Evolutionary conservation across 2,888 invertebrate species (phyloP).

Genomic region (Lasioglossum morio): DNA sequence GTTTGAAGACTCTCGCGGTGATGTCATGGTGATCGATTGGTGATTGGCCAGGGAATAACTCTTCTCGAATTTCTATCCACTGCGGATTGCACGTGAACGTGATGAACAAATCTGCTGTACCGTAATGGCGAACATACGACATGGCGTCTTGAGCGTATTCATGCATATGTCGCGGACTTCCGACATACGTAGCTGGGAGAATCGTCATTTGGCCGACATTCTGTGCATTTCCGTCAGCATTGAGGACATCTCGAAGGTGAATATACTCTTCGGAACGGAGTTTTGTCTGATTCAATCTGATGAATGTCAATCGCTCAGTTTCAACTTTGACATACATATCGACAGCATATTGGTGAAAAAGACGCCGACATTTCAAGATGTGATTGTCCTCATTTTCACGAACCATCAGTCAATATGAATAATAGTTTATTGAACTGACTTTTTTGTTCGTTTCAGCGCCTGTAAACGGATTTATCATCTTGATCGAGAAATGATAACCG

Average conservation of each 20-base stretch:
- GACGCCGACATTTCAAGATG: background rate
- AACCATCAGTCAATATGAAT: background rate
- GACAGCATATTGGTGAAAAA: background rate
- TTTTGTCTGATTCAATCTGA: background rate
- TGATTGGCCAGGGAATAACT: background rate
- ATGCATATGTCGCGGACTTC: conserved; percentile 81
- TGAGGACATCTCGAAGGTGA: background rate
- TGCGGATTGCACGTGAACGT: conserved; percentile 72
- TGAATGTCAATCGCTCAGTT: background rate
- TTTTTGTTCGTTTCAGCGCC: background rate
- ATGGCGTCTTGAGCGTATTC: conserved; percentile 28
- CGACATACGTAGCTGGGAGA: conserved; percentile 69
- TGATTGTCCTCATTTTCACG: background rate
- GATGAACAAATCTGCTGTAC: conserved; percentile 80
- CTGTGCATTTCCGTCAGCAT: background rate
- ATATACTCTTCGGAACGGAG: background rate
- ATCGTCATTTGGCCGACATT: background rate
- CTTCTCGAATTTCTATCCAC: background rate
- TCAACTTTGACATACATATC: background rate
- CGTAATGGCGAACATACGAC: conserved; percentile 79
- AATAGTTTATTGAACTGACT: background rate
- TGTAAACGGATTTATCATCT: background rate
- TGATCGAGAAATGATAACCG: background rate
- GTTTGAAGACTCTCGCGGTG: background rate
- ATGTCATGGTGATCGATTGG: background rate